These are phyloP conservation scores for Astur gentilis DNA, from an alignment of 2,113 vertebrate species.

Conservation along the genomic window DNA sequence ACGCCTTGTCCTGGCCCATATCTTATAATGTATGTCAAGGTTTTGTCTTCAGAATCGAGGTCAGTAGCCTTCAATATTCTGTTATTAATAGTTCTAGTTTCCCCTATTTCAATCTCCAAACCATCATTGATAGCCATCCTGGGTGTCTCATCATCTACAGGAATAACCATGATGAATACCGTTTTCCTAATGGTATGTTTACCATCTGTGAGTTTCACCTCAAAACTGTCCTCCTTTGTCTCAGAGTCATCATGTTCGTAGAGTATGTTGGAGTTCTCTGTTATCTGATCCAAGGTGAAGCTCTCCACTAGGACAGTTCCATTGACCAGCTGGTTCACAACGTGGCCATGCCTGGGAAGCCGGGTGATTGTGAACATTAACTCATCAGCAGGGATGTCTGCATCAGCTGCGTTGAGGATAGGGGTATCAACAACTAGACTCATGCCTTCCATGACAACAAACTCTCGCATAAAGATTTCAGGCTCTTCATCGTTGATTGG, in stretches of 20 bases:
- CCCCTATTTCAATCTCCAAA: slow-evolving; percentile 88
- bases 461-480: slow-evolving; percentile 89
- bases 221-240: slow-evolving; percentile 87
- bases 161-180: slow-evolving; percentile 84
- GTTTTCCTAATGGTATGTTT: slow-evolving; percentile 80
- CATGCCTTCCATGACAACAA: slow-evolving; percentile 97
- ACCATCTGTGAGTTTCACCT: slow-evolving; percentile 86
- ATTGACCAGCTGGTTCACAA: slow-evolving; percentile 86
- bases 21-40: slow-evolving; percentile 82
- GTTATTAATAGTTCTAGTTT: slow-evolving; percentile 82
- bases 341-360: slow-evolving; percentile 83
- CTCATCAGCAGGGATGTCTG: slow-evolving; percentile 82
- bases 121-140: slow-evolving; percentile 93
- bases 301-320: slow-evolving; percentile 83
- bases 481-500: slow-evolving; percentile 92
- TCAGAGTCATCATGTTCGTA: slow-evolving; percentile 95
- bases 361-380: slow-evolving; percentile 83
- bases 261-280: slow-evolving; percentile 89
- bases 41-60: slow-evolving; percentile 90
- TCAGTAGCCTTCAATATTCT: slow-evolving; percentile 90
- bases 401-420: slow-evolving; percentile 88
- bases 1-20: slow-evolving; percentile 87
- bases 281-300: slow-evolving; percentile 89
- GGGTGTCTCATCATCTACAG: slow-evolving; percentile 94
- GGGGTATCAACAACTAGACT: slow-evolving; percentile 90